Percentiles rank a stretch among this genome's conserved stretches.
phyloP scores from a whole-genome alignment of 2,888 invertebrate genomes.

The Cheiracanthium punctorium region DNA sequence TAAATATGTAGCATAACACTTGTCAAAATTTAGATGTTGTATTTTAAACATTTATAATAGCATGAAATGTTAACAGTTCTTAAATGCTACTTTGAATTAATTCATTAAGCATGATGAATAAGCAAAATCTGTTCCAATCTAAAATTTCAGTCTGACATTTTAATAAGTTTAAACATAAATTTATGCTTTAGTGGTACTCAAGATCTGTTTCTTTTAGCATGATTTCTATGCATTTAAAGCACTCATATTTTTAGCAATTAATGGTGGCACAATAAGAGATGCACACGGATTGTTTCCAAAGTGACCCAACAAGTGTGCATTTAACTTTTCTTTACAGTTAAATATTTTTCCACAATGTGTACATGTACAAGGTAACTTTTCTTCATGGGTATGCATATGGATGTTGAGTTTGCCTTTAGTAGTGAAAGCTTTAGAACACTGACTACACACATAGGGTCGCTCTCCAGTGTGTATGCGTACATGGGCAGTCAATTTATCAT shows the following conservation, averaged over 20 bases:
- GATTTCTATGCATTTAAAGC: not conserved
- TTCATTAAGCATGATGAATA: too few relatives aligned
- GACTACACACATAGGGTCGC: slow-evolving; percentile 52
- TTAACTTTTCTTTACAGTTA: slow-evolving; percentile 56
- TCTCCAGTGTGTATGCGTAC: slow-evolving; percentile 62
- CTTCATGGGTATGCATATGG: slow-evolving; percentile 55
- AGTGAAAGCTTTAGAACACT: slow-evolving; percentile 55
- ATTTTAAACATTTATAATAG: too few relatives aligned
- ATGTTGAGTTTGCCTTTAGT: slow-evolving; percentile 62
- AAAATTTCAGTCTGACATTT: not conserved
- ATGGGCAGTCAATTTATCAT: slow-evolving; percentile 61
- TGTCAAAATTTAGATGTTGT: not conserved
- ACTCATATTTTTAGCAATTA: slow-evolving; percentile 46
- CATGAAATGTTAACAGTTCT: too few relatives aligned
- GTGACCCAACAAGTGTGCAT: slow-evolving; percentile 54
- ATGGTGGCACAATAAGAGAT: slow-evolving; percentile 47
- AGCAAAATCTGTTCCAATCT: too few relatives aligned
- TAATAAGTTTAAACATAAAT: not conserved
- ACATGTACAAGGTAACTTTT: slow-evolving; percentile 52
- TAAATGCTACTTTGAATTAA: too few relatives aligned
- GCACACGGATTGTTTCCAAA: slow-evolving; percentile 28
- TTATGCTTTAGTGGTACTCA: not conserved
- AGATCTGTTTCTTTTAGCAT: not conserved
- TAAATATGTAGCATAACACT: not conserved
- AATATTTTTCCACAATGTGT: slow-evolving; percentile 61